Conservation (phyloP, 35 echinoderm and acorn worm genomes). For the Nesometra sesokonis region DNA sequence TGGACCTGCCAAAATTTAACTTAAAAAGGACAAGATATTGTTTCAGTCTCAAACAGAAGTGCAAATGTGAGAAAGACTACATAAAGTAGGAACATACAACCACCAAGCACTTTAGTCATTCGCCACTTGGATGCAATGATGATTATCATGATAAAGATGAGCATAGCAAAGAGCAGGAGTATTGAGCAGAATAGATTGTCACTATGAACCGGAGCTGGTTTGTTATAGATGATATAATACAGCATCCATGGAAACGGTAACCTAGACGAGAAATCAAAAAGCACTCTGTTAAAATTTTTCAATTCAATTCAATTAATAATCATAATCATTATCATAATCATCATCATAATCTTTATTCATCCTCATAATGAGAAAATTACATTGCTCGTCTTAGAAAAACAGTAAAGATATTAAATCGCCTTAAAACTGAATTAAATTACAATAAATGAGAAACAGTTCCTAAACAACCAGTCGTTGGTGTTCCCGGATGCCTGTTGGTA, state of each 20-base stretch:
- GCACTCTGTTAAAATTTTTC: background rate
- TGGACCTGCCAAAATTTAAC: too few species aligned
- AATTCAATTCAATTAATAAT: too few species aligned
- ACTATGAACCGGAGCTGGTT: conserved; percentile 35
- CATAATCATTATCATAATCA: too few species aligned
- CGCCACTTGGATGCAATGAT: conserved; percentile 66
- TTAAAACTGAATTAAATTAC: too few species aligned
- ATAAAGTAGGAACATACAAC: conserved; percentile 73
- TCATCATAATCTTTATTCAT: too few species aligned
- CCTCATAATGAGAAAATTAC: too few species aligned
- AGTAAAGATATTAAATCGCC: too few species aligned
- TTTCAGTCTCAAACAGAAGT: conserved; percentile 58
- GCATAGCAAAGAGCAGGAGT: conserved; percentile 83
- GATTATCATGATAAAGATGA: conserved; percentile 61
- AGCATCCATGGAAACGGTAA: conserved; percentile 88
- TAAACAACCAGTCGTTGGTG: too few species aligned
- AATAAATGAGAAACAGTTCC: too few species aligned
- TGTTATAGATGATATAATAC: conserved; percentile 20
- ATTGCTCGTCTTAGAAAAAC: too few species aligned
- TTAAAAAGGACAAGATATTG: too few species aligned
- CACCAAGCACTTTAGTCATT: conserved; percentile 73
- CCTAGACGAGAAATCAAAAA: conserved; percentile 25
- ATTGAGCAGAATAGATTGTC: conserved; percentile 84
- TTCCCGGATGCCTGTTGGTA: too few species aligned
- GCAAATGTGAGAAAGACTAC: conserved; percentile 58